Base-by-base conservation (phyloP, 2,888 invertebrate genomes). In the Automeris io region DNA sequence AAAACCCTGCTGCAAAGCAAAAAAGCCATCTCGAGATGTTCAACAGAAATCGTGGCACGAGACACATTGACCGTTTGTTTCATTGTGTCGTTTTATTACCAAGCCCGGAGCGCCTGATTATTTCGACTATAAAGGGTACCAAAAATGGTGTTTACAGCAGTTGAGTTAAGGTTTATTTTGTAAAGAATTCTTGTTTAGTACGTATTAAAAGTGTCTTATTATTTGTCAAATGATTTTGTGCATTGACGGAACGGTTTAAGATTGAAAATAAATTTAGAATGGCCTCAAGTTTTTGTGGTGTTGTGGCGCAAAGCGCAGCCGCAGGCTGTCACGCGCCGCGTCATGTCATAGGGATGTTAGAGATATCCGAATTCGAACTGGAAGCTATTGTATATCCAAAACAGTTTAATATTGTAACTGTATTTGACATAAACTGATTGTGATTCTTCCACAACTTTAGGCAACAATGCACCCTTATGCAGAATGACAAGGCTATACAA, bases 261-360 rank as follows among this genome's bases (percentile, higher is more conserved):
- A 61, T 55, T 53, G 37, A 11, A 6, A 7, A 49, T 49, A 40
- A 9, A 1, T 21, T n/a, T 11, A 13, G 12, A n/a, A 7, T 2
- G 7, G 8, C 5, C 2, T 58, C 54, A 48, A 53, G 2, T 24
- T 7, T 39, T 9, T 41, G 41, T 48, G 54, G 50, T 57, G 71
- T 66, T 62, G 68, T 67, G 64, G 66, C 67, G 69, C 70, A 63
- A 70, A 65, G 69, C 62, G 74, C 77, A 74, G 73, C 80, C 78
- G 78, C 76, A 62, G 73, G 81, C 71, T 77, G 81, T 82, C 81
- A 81, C 80, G 82, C 80, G 79, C 72, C 64, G 57, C 43, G 61
- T 60, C 64, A 74, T 72, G 72, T 73, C 61, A 61, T 60, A 51
- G 51, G 49, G n/a, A n/a, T n/a, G n/a, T n/a, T n/a, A n/a, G n/a